Base-by-base conservation (phyloP, 2,888 invertebrate species). In the Pseudoips prasinana region DNA sequence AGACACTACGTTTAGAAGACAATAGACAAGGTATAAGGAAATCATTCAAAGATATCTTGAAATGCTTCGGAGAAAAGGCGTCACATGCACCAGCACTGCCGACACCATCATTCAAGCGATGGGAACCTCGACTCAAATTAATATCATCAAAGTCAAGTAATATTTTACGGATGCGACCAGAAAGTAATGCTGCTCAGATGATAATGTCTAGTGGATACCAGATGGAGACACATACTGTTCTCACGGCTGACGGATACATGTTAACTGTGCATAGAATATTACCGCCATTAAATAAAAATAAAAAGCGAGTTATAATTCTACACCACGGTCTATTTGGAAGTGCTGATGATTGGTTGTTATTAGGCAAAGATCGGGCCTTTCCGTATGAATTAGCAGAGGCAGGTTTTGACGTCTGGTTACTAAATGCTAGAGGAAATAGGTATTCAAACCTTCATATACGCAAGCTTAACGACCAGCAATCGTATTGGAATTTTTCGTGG, bases 331-430 rank as follows among this genome's bases (percentile, higher is more conserved):
- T 77, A 8, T 42, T 71, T 33, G 73, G 70, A 1, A 69, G 67
- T 38, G 62, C 74, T n/a, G 63, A 63, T 18, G 73, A 78, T 36
- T 75, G 75, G 75, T 30, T 75, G 8, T 34, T 73, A 7, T 56
- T 72, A 10, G 72, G 72, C 1, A 44, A 60, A 8, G 48, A 58
- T n/a, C 51, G 43, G 33, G 49, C 68, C 6, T 38, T 78, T 3
- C 68, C 75, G 0, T 75, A 68, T 41, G 36, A 71, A 18, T 29
- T 94, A 78, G 68, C 71, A 3, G 85, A 86, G 5, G 68, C 71
- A 3, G 85, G 87, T 5, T 89, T 79, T 43, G 90, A 90, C 42
- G 88, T 90, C 0, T 94, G 81, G 94, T 86, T 75, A 76, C 69
- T 84, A 6, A 90, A 90, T 34, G 67, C 67, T 3, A 63, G 74